Conservation (phyloP, 2,113 vertebrate species). For the Nettapus auritus region DNA sequence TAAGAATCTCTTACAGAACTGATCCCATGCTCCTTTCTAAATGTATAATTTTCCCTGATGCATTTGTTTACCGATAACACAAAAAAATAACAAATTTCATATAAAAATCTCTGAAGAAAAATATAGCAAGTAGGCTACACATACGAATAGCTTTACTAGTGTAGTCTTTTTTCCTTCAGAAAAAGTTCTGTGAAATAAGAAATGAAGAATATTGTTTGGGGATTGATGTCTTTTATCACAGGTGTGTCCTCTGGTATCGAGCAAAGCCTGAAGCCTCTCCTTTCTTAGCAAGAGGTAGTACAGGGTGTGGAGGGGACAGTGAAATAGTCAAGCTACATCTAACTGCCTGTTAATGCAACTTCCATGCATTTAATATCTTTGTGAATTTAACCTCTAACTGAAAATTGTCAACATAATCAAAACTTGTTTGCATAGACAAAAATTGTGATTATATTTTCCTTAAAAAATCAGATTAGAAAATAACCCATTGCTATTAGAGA, state of each 20-base stretch:
- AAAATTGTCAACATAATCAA: not conserved
- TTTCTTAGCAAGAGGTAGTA: not conserved
- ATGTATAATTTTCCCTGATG: not conserved
- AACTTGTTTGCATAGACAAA: not conserved
- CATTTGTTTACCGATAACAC: not conserved
- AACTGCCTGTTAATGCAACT: not conserved
- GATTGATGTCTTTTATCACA: not conserved
- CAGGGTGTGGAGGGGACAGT: accelerated
- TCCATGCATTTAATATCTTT: not conserved
- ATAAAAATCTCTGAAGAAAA: not conserved
- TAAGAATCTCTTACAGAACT: not conserved
- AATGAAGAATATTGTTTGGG: not conserved
- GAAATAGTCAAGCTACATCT: not conserved
- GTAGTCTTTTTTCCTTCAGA: not conserved
- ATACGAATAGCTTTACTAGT: not conserved
- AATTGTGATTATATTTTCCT: not conserved
- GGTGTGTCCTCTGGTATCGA: not conserved
- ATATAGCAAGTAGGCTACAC: not conserved
- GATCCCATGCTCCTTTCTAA: not conserved
- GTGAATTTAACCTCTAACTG: not conserved
- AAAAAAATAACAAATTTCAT: not conserved
- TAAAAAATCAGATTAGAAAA: not conserved
- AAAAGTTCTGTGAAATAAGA: not conserved
- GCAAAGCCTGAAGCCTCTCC: not conserved
- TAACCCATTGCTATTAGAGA: not conserved